These are phyloP conservation scores for Percopsis transmontana DNA, from an alignment of 2,113 vertebrate genomes.

Conservation along the genomic window DNA sequence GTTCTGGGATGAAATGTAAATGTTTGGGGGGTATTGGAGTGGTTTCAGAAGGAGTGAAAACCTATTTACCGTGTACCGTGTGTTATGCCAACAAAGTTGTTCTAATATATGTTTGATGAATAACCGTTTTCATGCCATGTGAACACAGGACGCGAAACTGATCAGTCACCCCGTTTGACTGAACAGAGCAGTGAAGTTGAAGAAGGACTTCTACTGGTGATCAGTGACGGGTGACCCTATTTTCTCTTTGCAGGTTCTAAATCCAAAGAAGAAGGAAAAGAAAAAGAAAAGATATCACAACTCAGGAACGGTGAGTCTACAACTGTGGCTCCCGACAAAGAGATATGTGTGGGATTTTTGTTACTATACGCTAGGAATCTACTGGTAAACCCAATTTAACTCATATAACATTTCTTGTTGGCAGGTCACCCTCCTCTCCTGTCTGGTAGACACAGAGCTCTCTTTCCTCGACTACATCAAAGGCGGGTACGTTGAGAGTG, in stretches of 20 bases:
- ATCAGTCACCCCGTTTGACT: neutral
- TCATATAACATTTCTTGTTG: constrained; percentile 23
- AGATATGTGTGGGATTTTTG: neutral
- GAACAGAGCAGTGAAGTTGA: too few species aligned
- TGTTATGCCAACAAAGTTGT: too few species aligned
- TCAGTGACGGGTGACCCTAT: neutral
- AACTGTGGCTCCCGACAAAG: neutral
- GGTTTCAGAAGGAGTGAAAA: too few species aligned
- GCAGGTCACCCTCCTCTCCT: constrained; percentile 97
- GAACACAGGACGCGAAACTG: neutral
- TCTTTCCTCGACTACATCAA: constrained; percentile 99
- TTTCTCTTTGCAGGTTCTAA: constrained; percentile 86
- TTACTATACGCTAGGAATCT: neutral
- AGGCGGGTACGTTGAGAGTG: constrained; percentile 88
- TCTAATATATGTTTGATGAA: too few species aligned
- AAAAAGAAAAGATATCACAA: constrained; percentile 98
- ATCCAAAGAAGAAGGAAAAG: constrained; percentile 94
- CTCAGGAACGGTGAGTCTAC: constrained; percentile 95
- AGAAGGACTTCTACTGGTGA: too few species aligned
- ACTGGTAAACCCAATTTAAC: neutral
- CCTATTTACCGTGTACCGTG: too few species aligned
- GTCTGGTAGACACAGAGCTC: constrained; percentile 95
- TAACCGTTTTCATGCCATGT: too few species aligned
- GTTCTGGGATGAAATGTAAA: too few species aligned
- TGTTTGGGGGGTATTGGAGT: too few species aligned